Evolutionary conservation across 2,113 vertebrate genomes (phyloP), one percentile per base, ranked within the genome.

Genomic region (Pyxicephalus adspersus): DNA sequence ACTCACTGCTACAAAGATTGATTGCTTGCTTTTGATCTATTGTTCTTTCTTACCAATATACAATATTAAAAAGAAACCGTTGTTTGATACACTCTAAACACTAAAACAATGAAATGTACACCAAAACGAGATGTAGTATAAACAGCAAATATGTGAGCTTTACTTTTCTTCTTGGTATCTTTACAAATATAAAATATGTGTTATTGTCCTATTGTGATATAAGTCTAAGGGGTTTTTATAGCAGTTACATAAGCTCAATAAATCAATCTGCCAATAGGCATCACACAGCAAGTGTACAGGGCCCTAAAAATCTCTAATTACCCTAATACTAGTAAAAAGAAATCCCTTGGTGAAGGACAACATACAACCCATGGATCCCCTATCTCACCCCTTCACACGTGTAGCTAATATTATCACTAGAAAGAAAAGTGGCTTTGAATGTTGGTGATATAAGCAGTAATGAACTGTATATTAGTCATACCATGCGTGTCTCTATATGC

Each of bases 11-110:
- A 52, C 64, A 23, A 55, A 67, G 64, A 78, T 67, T 78, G 76
- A 78, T 78, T 57, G 76, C 9, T 0, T n/a, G 55, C 28, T 54
- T 74, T 74, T 74, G 71, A 74, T 74, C 55, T 74, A 58, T 60
- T 34, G 54, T 60, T 74, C 54, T 54, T 74, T 74, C 71, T 74
- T 29, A 58, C 54, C 29, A 55, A n/a, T 58, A 74, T n/a, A 25
- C 28, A 74, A 38, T 74, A 74, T n/a, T n/a, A 57, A 74, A 58
- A 6, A n/a, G 57, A 23, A 38, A n/a, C 9, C 17, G 38, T 29
- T 13, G 6, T 16, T 38, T 15, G 55, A 74, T 58, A 60, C 18
- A 38, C 22, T 34, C 22, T 52, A 70, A 28, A 29, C 28, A 9
- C 38, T 15, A 13, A 45, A 45, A 45, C 38, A 45, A 45, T 45